A percentile compares a stretch with the other conserved stretches of the same genome.
phyloP scores from a whole-genome alignment of 2,888 invertebrate species.

The Sphinx pinastri region DNA sequence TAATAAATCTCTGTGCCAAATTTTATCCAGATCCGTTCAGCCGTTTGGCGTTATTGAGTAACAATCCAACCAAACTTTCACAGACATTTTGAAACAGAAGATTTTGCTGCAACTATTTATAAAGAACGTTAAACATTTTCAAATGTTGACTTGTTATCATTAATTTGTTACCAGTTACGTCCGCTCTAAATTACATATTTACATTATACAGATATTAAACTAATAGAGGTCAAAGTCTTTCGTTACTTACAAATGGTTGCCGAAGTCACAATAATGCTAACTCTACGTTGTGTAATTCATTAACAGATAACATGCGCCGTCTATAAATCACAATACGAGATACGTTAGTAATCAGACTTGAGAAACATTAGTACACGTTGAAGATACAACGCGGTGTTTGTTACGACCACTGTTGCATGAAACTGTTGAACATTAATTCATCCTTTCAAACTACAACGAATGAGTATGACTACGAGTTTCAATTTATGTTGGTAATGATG shows the following conservation, averaged over 20 bases:
- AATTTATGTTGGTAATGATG: not conserved
- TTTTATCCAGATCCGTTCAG: too few species aligned
- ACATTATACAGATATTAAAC: not conserved
- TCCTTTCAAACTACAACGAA: not conserved
- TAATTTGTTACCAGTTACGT: too few species aligned
- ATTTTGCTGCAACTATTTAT: too few species aligned
- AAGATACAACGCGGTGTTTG: not conserved
- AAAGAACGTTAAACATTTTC: too few species aligned
- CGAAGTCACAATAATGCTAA: constrained; percentile 11
- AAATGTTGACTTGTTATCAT: too few species aligned
- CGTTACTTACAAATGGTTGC: constrained; percentile 2
- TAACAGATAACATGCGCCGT: not conserved
- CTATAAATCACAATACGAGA: constrained; percentile 3
- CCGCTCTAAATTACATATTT: too few species aligned
- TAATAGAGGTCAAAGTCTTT: constrained; percentile 20
- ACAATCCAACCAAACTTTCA: too few species aligned
- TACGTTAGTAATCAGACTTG: not conserved
- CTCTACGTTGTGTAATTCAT: constrained; percentile 12
- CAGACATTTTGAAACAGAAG: too few species aligned
- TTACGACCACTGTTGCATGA: not conserved
- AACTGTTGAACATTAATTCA: not conserved
- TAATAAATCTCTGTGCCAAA: too few species aligned
- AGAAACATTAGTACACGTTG: not conserved
- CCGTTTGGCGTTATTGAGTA: too few species aligned
- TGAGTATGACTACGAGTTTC: not conserved